Conservation (phyloP, 2,888 invertebrate species). For the Lasius fuliginosus region DNA sequence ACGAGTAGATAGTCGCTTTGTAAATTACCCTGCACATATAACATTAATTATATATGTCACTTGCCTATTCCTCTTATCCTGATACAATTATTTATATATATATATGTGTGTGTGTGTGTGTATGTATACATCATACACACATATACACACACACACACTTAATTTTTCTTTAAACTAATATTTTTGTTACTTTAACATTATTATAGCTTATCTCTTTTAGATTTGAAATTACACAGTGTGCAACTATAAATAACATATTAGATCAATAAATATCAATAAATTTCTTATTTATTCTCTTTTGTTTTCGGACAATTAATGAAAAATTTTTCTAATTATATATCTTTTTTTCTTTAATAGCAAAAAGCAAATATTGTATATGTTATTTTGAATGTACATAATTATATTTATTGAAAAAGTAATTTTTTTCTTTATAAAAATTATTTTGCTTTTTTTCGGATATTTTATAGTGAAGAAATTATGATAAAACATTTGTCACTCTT, state of each 20-base stretch:
- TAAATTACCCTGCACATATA: too few species aligned
- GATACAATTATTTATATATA: too few species aligned
- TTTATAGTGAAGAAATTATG: slow-evolving; percentile 42
- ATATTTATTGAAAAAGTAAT: slow-evolving; percentile 41
- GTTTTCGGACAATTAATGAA: slow-evolving; percentile 25
- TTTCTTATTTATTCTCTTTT: slow-evolving; percentile 30
- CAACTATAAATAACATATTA: slow-evolving; percentile 10
- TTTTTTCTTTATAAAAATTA: slow-evolving; percentile 24
- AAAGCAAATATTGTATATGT: slow-evolving; percentile 46
- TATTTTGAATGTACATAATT: slow-evolving; percentile 42
- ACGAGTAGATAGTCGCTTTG: too few species aligned
- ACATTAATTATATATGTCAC: too few species aligned
- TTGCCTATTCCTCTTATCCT: too few species aligned
- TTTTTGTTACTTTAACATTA: slow-evolving; percentile 14
- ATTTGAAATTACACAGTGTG: slow-evolving; percentile 23
- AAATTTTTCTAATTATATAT: slow-evolving; percentile 43
- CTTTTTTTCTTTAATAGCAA: slow-evolving; percentile 45
- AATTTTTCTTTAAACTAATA: neutral
- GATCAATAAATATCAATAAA: slow-evolving; percentile 9
- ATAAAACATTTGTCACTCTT: slow-evolving; percentile 58
- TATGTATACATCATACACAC: too few species aligned
- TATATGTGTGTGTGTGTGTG: too few species aligned
- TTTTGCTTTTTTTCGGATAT: slow-evolving; percentile 23
- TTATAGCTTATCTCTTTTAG: slow-evolving; percentile 2
- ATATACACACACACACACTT: neutral